Base-by-base conservation (phyloP, 2,888 invertebrate genomes). In the Ischnus inquisitorius region DNA sequence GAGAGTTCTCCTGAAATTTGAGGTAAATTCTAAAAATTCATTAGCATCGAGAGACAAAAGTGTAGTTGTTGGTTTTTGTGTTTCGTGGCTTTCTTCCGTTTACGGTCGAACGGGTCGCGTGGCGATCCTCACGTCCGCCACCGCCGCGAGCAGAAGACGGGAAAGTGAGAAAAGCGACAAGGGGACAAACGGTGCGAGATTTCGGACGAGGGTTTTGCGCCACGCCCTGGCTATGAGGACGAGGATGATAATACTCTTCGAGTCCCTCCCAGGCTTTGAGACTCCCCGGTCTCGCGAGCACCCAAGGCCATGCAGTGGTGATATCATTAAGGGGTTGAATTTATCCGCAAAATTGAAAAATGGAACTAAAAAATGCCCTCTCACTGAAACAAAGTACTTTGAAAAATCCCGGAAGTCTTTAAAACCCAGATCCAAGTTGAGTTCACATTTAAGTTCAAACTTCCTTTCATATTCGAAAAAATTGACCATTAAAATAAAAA, bases 201-300 rank as follows among this genome's bases (percentile, higher is more conserved):
- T 88, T 88, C 82, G 85, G 88, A 84, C 83, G 82, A 74, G 81
- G 85, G 86, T 86, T 82, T 85, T 79, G 86, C 81, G 87, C 92
- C 92, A 92, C 92, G 91, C 92, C 92, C 91, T 89, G 84, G 79
- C 86, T 87, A 91, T 90, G 89, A 90, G 89, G 86, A 89, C 87
- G 90, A 90, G 34, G 90, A 91, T 91, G 89, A 91, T 91, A 90
- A 91, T 91, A 90, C 89, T 87, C 72, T 80, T 76, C 87, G 83
- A 87, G 85, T 88, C 86, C 89, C 89, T 89, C 85, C 84, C 79
- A 83, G 80, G 83, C 84, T 64, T 82, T 68, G 68, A 85, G 81
- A 87, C 83, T 86, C 83, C 83, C 75, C 84, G 79, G 77, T 79
- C 79, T 87, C 19, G 14, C 25, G 28, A 25, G 16, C 41, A 34